These are phyloP conservation scores for Ormyrus rosae DNA, from an alignment of 2,888 invertebrate genomes.

Conservation along the genomic window DNA sequence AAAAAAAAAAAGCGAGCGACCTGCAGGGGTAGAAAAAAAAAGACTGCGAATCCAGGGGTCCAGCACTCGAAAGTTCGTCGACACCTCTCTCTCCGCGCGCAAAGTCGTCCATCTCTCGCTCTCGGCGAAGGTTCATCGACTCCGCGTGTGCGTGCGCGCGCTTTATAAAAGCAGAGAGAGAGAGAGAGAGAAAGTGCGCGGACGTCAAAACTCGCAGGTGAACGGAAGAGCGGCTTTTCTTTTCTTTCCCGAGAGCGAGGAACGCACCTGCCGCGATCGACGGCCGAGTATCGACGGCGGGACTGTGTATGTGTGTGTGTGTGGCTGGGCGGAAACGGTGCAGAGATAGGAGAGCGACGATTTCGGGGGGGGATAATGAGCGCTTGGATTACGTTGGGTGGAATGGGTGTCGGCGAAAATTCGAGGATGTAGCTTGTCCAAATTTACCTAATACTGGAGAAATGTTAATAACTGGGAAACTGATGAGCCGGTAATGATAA, in stretches of 20 bases:
- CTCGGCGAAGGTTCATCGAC: constrained; percentile 25
- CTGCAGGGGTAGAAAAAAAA: background rate
- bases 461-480: too few species aligned
- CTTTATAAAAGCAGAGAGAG: background rate
- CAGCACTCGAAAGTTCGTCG: constrained; percentile 29
- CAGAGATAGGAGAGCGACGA: too few species aligned
- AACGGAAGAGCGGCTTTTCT: background rate
- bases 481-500: too few species aligned
- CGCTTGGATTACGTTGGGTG: too few species aligned
- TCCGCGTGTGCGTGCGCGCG: background rate
- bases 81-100: background rate
- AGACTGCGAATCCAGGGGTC: background rate
- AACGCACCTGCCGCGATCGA: too few species aligned
- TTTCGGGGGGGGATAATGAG: too few species aligned
- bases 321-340: too few species aligned
- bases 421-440: too few species aligned
- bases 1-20: background rate
- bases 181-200: constrained; percentile 1
- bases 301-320: too few species aligned
- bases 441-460: too few species aligned
- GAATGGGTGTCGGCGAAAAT: too few species aligned
- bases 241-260: background rate
- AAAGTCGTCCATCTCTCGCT: background rate
- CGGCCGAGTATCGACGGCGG: too few species aligned
- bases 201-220: constrained; percentile 6